These are phyloP conservation scores for Sturnira hondurensis DNA, from an alignment of 2,113 vertebrate genomes.

Conservation along the genomic window DNA sequence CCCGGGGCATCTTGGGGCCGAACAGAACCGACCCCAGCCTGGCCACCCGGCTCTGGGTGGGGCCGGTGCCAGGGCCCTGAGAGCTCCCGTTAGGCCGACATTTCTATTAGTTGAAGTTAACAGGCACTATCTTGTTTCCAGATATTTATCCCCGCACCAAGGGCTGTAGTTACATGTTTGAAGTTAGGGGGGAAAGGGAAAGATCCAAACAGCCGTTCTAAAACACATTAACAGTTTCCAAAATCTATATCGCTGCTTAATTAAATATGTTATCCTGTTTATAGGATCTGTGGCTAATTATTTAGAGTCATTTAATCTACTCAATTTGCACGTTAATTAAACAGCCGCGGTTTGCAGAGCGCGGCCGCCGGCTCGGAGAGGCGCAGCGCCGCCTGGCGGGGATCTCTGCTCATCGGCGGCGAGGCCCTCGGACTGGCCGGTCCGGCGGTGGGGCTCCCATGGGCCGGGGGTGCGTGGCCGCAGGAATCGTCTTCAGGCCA, in stretches of 20 bases:
- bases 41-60: background rate
- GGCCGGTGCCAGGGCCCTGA: background rate
- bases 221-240: constrained; percentile 87
- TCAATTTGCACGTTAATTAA: constrained; percentile 98
- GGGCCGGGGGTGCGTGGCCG: too few relatives aligned
- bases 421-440: background rate
- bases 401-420: background rate
- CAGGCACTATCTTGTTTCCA: constrained; percentile 68
- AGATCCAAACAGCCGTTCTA: constrained; percentile 80
- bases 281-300: constrained; percentile 94
- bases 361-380: constrained; percentile 66
- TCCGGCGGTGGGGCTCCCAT: accelerated
- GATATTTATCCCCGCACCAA: constrained; percentile 62
- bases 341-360: constrained; percentile 83
- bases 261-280: constrained; percentile 96
- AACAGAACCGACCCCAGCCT: background rate
- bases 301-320: constrained; percentile 97
- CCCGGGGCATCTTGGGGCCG: background rate
- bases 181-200: constrained; percentile 74
- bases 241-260: constrained; percentile 88
- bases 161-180: constrained; percentile 69
- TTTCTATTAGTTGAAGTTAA: constrained; percentile 69
- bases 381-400: constrained; percentile 85
- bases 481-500: background rate
- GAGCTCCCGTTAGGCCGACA: constrained; percentile 46